Percentiles rank a stretch among this genome's conserved stretches.
Conservation (phyloP, 2,797 vertebrate species). For the Gymnoscopelus microlampas region DNA sequence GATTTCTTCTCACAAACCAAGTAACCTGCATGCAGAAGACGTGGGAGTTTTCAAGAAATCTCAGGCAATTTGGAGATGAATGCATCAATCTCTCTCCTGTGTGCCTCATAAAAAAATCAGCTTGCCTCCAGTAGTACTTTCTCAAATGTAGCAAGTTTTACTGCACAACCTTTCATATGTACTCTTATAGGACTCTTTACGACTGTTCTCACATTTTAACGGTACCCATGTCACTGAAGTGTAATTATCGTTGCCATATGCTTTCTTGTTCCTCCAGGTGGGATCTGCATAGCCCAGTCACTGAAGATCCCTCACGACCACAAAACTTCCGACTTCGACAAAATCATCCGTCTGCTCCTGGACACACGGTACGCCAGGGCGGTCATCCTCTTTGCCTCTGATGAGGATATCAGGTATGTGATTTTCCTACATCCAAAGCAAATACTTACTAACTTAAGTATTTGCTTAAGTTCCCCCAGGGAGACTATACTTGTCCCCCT, state of each 20-base stretch:
- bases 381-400: conserved; percentile 91
- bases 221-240: neutral
- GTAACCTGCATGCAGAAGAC: neutral
- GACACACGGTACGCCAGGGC: conserved; percentile 90
- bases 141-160: neutral
- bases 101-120: neutral
- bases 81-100: neutral
- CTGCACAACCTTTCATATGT: conserved; percentile 3
- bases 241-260: neutral
- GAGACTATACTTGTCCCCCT: too few relatives aligned
- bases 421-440: neutral
- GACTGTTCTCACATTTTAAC: conserved; percentile 15
- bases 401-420: conserved; percentile 93
- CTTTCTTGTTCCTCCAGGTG: conserved; percentile 80
- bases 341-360: conserved; percentile 89
- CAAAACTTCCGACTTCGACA: conserved; percentile 90
- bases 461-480: too few relatives aligned
- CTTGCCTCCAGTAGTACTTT: neutral
- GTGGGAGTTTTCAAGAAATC: conserved; percentile 21
- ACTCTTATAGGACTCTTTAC: conserved; percentile 1
- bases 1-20: neutral
- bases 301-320: conserved; percentile 92
- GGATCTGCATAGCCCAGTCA: conserved; percentile 96
- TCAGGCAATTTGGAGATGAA: conserved; percentile 9
- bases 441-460: too few relatives aligned